phyloP scores from a whole-genome alignment of 2,797 vertebrate genomes.

The Fratercula arctica region DNA sequence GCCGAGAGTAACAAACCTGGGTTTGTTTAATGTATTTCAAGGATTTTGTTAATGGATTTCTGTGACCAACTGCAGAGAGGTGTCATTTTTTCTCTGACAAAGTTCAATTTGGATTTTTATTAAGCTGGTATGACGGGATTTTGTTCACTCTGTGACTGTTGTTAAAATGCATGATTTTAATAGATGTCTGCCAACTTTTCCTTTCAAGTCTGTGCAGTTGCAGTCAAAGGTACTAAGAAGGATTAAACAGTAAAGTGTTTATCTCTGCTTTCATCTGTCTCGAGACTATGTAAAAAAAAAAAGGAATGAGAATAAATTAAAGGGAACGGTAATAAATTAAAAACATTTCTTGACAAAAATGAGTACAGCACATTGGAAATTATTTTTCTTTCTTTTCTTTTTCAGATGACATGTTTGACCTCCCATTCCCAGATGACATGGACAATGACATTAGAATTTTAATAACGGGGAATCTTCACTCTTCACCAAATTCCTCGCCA shows the following conservation, averaged over 20 bases:
- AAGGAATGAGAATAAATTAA: neutral
- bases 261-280: neutral
- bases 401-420: slow-evolving; percentile 82
- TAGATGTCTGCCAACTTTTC: neutral
- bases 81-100: neutral
- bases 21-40: neutral
- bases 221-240: neutral
- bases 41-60: neutral
- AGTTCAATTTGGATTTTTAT: neutral
- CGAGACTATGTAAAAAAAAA: neutral
- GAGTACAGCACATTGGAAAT: neutral
- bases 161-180: neutral
- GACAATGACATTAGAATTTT: slow-evolving; percentile 97
- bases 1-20: rapidly evolving
- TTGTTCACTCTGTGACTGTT: neutral
- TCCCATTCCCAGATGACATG: slow-evolving; percentile 88
- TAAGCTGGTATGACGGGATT: neutral
- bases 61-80: neutral
- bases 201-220: neutral
- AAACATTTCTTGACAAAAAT: neutral
- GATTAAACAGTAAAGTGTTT: neutral
- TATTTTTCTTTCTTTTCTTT: neutral
- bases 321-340: neutral
- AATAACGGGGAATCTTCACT: slow-evolving; percentile 95
- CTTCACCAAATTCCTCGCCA: slow-evolving; percentile 93